These are phyloP conservation scores for Alcis repandata DNA, from an alignment of 2,888 invertebrate genomes.

Conservation along the genomic window DNA sequence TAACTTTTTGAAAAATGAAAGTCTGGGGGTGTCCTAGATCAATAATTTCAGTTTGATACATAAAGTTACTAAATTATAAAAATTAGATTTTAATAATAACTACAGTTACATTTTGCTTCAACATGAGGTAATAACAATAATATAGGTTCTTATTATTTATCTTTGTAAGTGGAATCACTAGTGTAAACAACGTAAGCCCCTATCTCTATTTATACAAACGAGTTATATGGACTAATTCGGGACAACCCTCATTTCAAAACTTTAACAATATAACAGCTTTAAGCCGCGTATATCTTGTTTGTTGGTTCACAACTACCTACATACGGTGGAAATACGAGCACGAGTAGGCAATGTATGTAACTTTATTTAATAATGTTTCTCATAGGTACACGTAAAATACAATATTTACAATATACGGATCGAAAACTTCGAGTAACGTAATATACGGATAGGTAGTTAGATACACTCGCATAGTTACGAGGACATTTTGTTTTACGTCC, in stretches of 20 bases:
- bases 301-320: neutral
- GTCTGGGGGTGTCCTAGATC: no score
- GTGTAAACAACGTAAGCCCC: slow-evolving; percentile 5
- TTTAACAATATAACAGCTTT: slow-evolving; percentile 21
- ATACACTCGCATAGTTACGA: no score
- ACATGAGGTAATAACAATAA: no score
- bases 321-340: neutral
- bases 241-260: slow-evolving; percentile 24
- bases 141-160: neutral
- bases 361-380: neutral
- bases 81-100: no score
- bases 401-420: neutral
- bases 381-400: no score
- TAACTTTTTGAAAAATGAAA: no score
- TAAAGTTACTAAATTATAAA: no score
- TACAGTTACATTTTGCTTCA: no score
- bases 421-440: neutral
- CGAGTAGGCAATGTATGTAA: neutral
- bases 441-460: neutral
- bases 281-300: slow-evolving; percentile 20
- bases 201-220: slow-evolving; percentile 12
- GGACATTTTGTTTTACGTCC: no score
- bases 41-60: no score
- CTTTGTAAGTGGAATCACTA: neutral
- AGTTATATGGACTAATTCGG: slow-evolving; percentile 8